A percentile compares a stretch with the other conserved stretches of the same genome.
phyloP scores from a whole-genome alignment of 92 coral and sea anemone species.

The Actinostola sp. region DNA sequence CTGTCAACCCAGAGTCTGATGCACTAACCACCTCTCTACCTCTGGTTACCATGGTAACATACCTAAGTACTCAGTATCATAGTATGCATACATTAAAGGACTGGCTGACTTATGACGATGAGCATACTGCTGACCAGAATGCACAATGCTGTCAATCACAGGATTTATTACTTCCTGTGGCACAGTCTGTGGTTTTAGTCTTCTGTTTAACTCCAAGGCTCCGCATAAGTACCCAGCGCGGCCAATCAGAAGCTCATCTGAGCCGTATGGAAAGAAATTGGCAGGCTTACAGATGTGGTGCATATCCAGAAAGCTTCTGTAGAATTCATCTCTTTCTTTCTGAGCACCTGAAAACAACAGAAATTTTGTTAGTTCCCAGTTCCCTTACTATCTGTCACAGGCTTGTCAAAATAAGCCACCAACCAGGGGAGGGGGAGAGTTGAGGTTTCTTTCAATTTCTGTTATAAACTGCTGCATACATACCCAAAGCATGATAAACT shows the following conservation, averaged over 20 bases:
- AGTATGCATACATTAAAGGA: conserved; percentile 91
- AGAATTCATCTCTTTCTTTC: conserved; percentile 63
- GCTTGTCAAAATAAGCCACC: too few species aligned
- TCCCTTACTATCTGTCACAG: too few species aligned
- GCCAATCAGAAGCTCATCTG: conserved; percentile 92
- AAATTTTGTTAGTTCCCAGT: neutral
- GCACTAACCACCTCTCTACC: too few species aligned
- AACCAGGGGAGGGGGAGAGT: too few species aligned
- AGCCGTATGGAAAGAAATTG: conserved; percentile 70
- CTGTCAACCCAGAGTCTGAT: too few species aligned
- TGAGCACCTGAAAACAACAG: conserved; percentile 46
- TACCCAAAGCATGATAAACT: conserved; percentile 82
- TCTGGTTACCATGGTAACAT: neutral
- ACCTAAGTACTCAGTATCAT: conserved; percentile 86
- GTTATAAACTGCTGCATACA: neutral
- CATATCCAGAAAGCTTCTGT: conserved; percentile 73
- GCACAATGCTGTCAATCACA: conserved; percentile 74
- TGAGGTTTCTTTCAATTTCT: too few species aligned
- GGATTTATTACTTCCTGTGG: conserved; percentile 71
- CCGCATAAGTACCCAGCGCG: conserved; percentile 93
- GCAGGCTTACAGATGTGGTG: conserved; percentile 70
- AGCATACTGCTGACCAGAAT: conserved; percentile 74
- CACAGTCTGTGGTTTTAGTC: conserved; percentile 63
- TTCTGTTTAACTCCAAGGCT: conserved; percentile 69
- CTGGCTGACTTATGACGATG: conserved; percentile 60